phyloP scores from a whole-genome alignment of 2,113 vertebrate species.

The Albula goreensis region DNA sequence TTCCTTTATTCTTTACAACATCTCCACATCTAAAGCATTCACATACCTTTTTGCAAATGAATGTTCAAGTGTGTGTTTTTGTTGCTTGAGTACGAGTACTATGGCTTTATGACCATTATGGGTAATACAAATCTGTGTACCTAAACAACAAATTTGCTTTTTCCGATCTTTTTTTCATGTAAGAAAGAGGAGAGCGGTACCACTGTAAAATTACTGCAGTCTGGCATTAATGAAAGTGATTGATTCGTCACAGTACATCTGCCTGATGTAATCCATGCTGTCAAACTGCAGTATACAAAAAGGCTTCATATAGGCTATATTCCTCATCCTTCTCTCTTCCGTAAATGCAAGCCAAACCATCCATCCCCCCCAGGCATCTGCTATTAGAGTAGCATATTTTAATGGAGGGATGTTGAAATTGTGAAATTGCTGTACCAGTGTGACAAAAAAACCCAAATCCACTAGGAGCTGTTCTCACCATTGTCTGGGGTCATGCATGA shows the following conservation, averaged over 20 bases:
- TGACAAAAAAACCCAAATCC: background rate
- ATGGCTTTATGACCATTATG: background rate
- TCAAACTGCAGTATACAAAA: background rate
- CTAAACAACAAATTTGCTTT: constrained; percentile 50
- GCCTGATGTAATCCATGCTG: constrained; percentile 21
- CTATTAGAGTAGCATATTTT: background rate
- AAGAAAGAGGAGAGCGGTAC: background rate
- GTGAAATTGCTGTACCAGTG: background rate
- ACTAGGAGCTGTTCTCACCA: background rate
- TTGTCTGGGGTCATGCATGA: background rate
- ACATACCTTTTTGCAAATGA: background rate
- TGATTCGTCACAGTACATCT: constrained; percentile 46
- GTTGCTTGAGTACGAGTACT: background rate
- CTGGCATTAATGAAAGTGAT: constrained; percentile 50
- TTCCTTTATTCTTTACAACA: background rate
- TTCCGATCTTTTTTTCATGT: constrained; percentile 32
- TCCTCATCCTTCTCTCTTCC: background rate
- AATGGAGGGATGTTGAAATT: background rate
- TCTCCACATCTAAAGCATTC: background rate
- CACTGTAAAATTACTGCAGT: constrained; percentile 36
- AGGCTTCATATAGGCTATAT: background rate
- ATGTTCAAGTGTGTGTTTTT: background rate
- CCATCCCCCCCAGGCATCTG: background rate
- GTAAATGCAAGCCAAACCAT: background rate
- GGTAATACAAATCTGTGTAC: constrained; percentile 45